Percentiles rank a stretch among this genome's conserved stretches.
Conservation (phyloP, 1,140 invertebrate species). For the Ephestia elutella region DNA sequence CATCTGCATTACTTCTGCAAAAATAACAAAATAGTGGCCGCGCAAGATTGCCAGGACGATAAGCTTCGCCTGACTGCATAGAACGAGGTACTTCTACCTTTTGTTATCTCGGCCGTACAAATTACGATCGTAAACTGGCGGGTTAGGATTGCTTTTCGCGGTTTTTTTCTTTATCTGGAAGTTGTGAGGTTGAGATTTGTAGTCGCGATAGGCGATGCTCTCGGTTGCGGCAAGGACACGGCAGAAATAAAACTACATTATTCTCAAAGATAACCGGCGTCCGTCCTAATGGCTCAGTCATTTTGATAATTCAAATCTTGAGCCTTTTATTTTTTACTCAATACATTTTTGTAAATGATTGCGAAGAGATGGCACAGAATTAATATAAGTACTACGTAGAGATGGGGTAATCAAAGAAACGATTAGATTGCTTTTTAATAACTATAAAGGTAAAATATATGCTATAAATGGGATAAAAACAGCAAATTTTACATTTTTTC, state of each 20-base stretch:
- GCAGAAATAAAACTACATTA: conserved; percentile 45
- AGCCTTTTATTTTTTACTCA: not conserved
- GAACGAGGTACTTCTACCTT: conserved; percentile 45
- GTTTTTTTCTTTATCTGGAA: conserved; percentile 26
- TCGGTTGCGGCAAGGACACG: conserved; percentile 40
- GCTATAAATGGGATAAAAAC: no score
- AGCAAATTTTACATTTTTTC: no score
- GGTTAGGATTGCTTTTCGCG: conserved; percentile 35
- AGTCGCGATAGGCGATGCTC: conserved; percentile 44
- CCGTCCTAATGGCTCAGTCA: conserved; percentile 22
- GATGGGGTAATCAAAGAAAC: no score
- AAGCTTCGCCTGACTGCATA: conserved; percentile 44
- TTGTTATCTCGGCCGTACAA: conserved; percentile 35
- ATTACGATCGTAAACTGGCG: conserved; percentile 37
- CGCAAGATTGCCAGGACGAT: conserved; percentile 45
- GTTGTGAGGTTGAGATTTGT: conserved; percentile 45
- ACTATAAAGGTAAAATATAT: no score
- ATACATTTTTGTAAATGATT: no score
- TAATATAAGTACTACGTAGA: no score
- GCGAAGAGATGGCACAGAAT: no score
- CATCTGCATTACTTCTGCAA: conserved; percentile 58
- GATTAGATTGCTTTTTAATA: no score
- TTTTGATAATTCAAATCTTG: conserved; percentile 23
- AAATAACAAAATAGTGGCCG: conserved; percentile 58
- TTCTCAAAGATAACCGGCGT: conserved; percentile 28